Conservation (phyloP, 2,888 invertebrate genomes). For the Ferdinandea cuprea region DNA sequence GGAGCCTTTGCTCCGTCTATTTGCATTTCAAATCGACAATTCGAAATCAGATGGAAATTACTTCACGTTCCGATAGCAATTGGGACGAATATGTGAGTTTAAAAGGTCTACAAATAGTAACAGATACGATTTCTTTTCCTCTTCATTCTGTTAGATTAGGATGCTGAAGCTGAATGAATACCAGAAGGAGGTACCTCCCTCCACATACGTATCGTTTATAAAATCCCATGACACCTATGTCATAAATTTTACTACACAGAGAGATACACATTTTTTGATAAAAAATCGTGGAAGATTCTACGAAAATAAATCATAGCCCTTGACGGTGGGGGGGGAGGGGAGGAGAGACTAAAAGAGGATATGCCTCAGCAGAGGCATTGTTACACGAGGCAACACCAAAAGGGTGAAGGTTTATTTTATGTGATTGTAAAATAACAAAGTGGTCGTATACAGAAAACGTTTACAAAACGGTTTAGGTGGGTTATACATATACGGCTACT, state of each 20-base stretch:
- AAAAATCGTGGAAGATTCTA: conserved; percentile 30
- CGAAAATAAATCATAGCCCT: conserved; percentile 42
- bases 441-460: conserved; percentile 15
- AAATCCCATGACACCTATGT: conserved; percentile 38
- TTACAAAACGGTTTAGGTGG: conserved; percentile 4
- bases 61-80: not conserved
- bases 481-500: conserved; percentile 3
- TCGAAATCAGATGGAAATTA: conserved; percentile 21
- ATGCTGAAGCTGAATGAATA: not conserved
- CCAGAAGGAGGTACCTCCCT: conserved; percentile 12
- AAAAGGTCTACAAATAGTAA: conserved; percentile 20
- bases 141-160: not conserved
- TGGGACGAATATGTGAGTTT: conserved; percentile 8
- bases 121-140: conserved; percentile 5
- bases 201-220: not conserved
- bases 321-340: not conserved
- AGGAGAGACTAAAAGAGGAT: no score
- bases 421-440: conserved; percentile 46
- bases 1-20: conserved; percentile 19
- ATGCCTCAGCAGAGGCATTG: not conserved
- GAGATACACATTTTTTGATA: conserved; percentile 43
- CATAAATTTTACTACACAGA: conserved; percentile 53
- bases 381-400: conserved; percentile 7
- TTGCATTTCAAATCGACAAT: conserved; percentile 54
- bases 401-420: conserved; percentile 22